A percentile compares a stretch with the other conserved stretches of the same genome.
These are phyloP conservation scores for Phthorimaea operculella DNA, from an alignment of 1,140 invertebrate genomes.

Conservation along the genomic window DNA sequence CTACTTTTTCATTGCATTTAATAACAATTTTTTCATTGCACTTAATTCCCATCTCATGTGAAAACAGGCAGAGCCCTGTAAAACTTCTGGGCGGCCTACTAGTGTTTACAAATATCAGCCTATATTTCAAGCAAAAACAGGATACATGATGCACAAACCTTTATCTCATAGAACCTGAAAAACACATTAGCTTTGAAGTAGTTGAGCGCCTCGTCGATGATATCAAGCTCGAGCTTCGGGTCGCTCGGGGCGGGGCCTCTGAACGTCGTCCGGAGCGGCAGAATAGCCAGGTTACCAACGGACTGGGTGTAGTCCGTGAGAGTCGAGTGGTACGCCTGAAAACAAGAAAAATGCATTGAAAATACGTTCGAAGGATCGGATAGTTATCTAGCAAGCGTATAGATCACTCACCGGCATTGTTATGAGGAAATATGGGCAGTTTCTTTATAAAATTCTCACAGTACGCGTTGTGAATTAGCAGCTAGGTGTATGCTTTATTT, in stretches of 20 bases:
- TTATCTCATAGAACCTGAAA: conserved; percentile 98
- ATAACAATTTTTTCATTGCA: no score
- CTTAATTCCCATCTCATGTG: no score
- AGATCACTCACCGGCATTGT: conserved; percentile 1
- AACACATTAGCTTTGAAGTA: conserved; percentile 99
- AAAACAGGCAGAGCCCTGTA: no score
- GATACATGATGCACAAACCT: conserved; percentile 69
- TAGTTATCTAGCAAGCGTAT: background rate
- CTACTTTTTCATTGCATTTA: no score
- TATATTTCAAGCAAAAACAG: no score
- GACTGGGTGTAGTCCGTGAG: conserved; percentile 78
- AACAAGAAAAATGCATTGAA: conserved; percentile 14
- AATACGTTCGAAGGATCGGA: background rate
- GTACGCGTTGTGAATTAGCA: no score
- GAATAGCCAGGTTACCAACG: conserved; percentile 93
- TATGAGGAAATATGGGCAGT: background rate
- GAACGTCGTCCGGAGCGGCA: conserved; percentile 87
- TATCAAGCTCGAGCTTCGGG: conserved; percentile 80
- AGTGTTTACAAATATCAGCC: no score
- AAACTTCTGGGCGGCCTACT: no score
- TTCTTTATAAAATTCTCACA: background rate
- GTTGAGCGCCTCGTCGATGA: conserved; percentile 97
- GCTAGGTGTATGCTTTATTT: no score
- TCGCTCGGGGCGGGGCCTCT: conserved; percentile 87
- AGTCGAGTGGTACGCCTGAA: conserved; percentile 94